Base-by-base conservation (phyloP, 2,888 invertebrate genomes). In the Cephus rjabovi region DNA sequence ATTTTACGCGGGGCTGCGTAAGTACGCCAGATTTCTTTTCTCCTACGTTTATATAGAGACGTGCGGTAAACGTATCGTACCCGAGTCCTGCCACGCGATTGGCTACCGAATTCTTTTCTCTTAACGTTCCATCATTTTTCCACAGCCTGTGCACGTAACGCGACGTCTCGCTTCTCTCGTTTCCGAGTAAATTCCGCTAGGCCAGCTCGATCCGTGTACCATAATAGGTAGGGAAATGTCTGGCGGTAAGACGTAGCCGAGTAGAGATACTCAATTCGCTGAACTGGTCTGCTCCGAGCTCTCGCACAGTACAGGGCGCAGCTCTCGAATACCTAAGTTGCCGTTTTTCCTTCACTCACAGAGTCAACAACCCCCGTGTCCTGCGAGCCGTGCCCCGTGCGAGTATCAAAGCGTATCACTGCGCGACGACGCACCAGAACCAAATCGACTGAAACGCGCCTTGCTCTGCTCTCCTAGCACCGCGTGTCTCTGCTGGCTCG, bases 181-280 rank as follows among this genome's bases (percentile, higher is more conserved):
- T 40, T 40, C 40, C 40, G 40, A 40, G 40, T 40, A 40, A 40
- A 40, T 40, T 40, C 40, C 40, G 40, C 40, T 15, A 40, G 33
- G 70, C 70, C 70, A 30, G 15, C 12, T 70, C 81, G 86, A 84
- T 81, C 82, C 79, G 78, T 77, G 70, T 78, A 75, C 85, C 88
- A 87, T 89, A 89, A 88, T 86, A 86, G 89, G 88, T 81, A 85
- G 84, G 86, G 81, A 85, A 86, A 85, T 87, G 83, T 83, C 82
- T 83, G 83, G 85, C 82, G 82, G 81, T 82, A 83, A 86, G 84
- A 86, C 82, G 84, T 11, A 34, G 9, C 86, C 83, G 84, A 86
- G 86, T 84, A 83, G 86, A 76, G 86, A 76, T 85, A 74, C 34
- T 35, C 85, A 84, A 88, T 89, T 89, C 89, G 86, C 84, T 86